A percentile compares a stretch with the other conserved stretches of the same genome.
phyloP scores from a whole-genome alignment of 2,797 vertebrate species.

The Pantherophis vulpinus region DNA sequence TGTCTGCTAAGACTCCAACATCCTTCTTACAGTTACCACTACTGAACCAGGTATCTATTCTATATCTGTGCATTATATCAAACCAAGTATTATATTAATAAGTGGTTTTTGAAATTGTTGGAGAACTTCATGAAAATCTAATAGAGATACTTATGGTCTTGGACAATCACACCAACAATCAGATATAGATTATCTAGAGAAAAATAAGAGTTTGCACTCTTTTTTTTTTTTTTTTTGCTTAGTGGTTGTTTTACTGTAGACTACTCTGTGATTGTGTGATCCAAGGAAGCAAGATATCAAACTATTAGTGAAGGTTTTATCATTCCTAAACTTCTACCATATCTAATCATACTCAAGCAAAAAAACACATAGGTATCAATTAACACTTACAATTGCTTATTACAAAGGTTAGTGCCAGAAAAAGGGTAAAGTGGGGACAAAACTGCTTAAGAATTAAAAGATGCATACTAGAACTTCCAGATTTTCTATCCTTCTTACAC shows the following conservation, averaged over 20 bases:
- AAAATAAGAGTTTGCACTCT: background rate
- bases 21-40: too few species aligned
- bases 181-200: background rate
- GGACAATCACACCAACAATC: background rate
- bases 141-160: background rate
- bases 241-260: background rate
- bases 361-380: background rate
- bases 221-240: background rate
- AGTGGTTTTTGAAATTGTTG: background rate
- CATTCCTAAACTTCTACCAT: background rate
- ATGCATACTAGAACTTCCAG: background rate
- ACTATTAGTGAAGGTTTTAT: background rate
- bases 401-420: background rate
- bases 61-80: too few species aligned
- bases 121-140: background rate
- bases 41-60: too few species aligned
- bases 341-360: background rate
- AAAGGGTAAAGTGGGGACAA: background rate
- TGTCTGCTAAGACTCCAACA: too few species aligned
- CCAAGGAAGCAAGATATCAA: background rate
- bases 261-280: background rate
- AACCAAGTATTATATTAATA: background rate
- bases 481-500: background rate
- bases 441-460: background rate
- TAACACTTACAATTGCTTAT: constrained; percentile 1